These are phyloP conservation scores for Siniperca chuatsi DNA, from an alignment of 2,113 vertebrate genomes.

Conservation along the genomic window DNA sequence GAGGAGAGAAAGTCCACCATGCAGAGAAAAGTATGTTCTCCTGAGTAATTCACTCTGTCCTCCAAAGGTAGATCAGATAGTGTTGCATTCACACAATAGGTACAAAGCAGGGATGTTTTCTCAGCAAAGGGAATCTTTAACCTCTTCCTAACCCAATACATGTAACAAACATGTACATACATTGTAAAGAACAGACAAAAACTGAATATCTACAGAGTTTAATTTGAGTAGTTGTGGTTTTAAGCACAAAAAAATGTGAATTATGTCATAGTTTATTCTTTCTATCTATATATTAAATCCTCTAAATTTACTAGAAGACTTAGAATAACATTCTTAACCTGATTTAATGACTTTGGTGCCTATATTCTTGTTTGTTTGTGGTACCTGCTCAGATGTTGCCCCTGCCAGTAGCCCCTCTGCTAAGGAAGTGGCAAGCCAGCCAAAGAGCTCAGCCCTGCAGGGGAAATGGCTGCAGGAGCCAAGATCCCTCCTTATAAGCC, in stretches of 20 bases:
- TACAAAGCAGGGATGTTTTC: slow-evolving; percentile 32
- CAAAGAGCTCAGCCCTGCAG: slow-evolving; percentile 79
- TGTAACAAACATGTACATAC: not conserved
- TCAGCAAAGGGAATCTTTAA: slow-evolving; percentile 9
- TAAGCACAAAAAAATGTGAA: not conserved
- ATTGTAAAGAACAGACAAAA: not conserved
- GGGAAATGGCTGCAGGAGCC: slow-evolving; percentile 64
- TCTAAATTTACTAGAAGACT: not conserved
- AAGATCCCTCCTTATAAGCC: slow-evolving; percentile 64
- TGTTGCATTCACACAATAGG: slow-evolving; percentile 34
- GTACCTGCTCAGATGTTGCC: slow-evolving; percentile 72
- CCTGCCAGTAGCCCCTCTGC: slow-evolving; percentile 82
- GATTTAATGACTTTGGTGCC: not conserved
- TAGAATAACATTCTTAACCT: not conserved
- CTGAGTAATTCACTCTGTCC: not conserved
- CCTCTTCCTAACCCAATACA: not conserved
- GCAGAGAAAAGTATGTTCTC: not conserved
- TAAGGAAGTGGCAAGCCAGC: slow-evolving; percentile 74
- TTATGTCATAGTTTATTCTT: not conserved
- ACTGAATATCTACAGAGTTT: not conserved
- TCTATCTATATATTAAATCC: too few species aligned
- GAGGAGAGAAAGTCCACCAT: not conserved
- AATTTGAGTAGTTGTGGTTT: not conserved
- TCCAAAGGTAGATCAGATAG: not conserved
- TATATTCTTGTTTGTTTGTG: slow-evolving; percentile 44